Base-by-base conservation (phyloP, 1,140 invertebrate species). In the Drosophila mayri region DNA sequence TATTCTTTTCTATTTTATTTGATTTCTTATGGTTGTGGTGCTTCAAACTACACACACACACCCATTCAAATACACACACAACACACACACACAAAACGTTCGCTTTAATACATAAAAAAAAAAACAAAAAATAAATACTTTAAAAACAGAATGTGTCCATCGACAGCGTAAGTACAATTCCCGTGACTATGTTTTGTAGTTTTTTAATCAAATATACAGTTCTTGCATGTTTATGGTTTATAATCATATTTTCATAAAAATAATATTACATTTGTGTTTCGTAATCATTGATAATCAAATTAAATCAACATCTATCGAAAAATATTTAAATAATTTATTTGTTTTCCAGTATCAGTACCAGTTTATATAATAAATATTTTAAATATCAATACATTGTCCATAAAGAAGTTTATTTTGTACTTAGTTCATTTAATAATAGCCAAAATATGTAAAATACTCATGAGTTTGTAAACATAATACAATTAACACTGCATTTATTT, bases 111-210 rank as follows among this genome's bases (percentile, higher is more conserved):
- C 30, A 68, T 47, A 61, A 44, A 32, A 25, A 35, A 10, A 10
- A 32, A 20, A 16, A 55, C 49, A 78, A 65, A 80, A 58, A 76
- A 32, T 20, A 41, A 70, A 40, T 47, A 52, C 25, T 41, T 18
- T 49, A 41, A 72, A 85, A 44, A 76, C 90, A 92, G 91, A 92
- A 92, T 78, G 91, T 92, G 63, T 92, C 91, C 52, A 85, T 92
- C 46, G 91, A 91, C 86, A 92, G 91, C 76, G 91, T 92, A 92
- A 92, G 91, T 92, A 92, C 50, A 22, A 54, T 22, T 83, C 50
- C 50, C 52, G 47, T 68, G 35, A 40, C 44, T 40, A 46, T 35
- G 46, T 32, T 41, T 50, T 55, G 55, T 76, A 76, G 71, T 60
- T 54, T 55, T 55, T 35, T 22, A 43, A 54, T 22, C 9, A 65